Conservation (phyloP, 2,797 vertebrate genomes). For the Pempheris klunzingeri region DNA sequence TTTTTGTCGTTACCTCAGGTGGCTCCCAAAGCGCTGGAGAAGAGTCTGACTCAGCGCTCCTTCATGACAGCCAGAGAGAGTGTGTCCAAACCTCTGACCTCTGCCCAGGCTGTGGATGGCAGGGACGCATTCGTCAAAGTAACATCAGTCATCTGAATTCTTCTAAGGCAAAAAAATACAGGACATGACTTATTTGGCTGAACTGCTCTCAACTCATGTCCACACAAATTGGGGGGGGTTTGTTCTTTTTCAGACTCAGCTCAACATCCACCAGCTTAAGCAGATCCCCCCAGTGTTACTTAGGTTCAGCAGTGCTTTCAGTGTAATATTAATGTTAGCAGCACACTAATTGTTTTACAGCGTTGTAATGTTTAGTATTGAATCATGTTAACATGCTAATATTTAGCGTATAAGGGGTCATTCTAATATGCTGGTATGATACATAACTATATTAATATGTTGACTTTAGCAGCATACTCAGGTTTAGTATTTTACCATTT, state of each 20-base stretch:
- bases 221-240: too few species aligned
- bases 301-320: background rate
- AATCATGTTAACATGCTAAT: background rate
- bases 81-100: conserved; percentile 89
- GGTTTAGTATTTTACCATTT: background rate
- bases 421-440: background rate
- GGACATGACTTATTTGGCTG: background rate
- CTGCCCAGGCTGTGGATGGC: conserved; percentile 89
- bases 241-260: background rate
- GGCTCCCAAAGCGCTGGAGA: conserved; percentile 84
- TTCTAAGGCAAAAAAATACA: background rate
- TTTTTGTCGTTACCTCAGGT: conserved; percentile 84
- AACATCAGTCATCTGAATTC: background rate
- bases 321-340: background rate
- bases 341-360: background rate
- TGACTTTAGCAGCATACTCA: background rate
- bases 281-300: background rate
- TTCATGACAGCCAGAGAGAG: conserved; percentile 91
- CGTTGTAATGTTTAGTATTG: background rate
- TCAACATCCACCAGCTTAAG: background rate
- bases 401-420: too few species aligned
- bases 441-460: background rate
- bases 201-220: too few species aligned
- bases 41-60: conserved; percentile 89
- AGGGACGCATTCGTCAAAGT: conserved; percentile 97